Conservation (phyloP, 2,113 vertebrate species). For the Peromyscus californicus region DNA sequence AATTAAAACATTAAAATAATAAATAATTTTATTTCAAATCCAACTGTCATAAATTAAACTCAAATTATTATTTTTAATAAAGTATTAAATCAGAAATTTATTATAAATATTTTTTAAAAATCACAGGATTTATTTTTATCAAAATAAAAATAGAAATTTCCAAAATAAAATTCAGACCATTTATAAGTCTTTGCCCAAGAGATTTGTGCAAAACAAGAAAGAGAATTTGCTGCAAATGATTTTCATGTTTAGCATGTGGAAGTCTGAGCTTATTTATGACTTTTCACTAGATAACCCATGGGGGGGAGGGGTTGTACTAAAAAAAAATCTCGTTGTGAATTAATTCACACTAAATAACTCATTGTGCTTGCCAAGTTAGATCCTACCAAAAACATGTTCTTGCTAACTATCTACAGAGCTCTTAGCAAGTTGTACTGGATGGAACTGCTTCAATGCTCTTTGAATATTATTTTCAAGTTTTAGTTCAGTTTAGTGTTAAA, state of each 20-base stretch:
- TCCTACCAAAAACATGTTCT: constrained; percentile 38
- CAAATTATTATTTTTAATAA: neutral
- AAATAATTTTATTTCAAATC: neutral
- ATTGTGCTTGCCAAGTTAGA: constrained; percentile 30
- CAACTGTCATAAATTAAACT: neutral
- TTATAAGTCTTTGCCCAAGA: neutral
- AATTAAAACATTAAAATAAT: neutral
- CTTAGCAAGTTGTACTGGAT: neutral
- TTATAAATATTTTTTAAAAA: neutral
- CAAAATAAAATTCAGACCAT: neutral
- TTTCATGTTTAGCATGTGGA: neutral
- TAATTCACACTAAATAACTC: constrained; percentile 49
- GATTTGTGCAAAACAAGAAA: neutral
- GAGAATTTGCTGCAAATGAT: neutral
- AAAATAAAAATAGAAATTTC: neutral
- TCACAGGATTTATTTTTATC: neutral
- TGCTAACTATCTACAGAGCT: constrained; percentile 63
- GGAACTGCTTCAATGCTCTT: neutral
- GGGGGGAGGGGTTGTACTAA: neutral
- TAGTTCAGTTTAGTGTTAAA: constrained; percentile 25
- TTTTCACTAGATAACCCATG: neutral
- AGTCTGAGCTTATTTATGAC: neutral
- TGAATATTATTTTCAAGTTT: constrained; percentile 21
- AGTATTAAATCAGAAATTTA: neutral
- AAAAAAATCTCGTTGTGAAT: neutral